Base-by-base conservation (phyloP, 2,797 vertebrate species). In the Falco berigora region DNA sequence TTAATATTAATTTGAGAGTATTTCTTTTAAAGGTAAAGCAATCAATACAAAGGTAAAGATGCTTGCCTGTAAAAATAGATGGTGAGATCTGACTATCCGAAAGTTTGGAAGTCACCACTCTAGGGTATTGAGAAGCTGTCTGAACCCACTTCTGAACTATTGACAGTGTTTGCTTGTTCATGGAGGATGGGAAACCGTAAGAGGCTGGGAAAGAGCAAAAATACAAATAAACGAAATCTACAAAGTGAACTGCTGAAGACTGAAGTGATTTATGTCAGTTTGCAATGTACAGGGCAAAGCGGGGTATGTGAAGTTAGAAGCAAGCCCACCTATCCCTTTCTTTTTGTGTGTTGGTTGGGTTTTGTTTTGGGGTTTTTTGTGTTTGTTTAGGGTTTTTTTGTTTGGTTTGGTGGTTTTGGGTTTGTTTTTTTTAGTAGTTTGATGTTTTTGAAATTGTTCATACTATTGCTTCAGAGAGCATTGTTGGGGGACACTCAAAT, bases 281-380 rank as follows among this genome's bases (percentile, higher is more conserved):
- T 63, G 34, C 4, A 14, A n/a, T 9, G 12, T 3, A 16, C 0
- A 2, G 14, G 25, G 14, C 22, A 34, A 61, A 66, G n/a, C 11
- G 28, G 6, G 3, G 1, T 32, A 19, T 16, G 15, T 55, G 14
- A 63, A n/a, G 12, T 61, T 56, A 76, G 59, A 81, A 73, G 17
- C 5, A 38, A 49, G 5, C 2, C 11, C 11, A 18, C 19, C 6
- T 3, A 9, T 59, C 30, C 15, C 30, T 47, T 81, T 53, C 23
- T 5, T 49, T 83, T 34, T 38, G 9, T 68, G 20, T 11, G 3
- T 10, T 64, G 14, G 16, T 71, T 50, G 9, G 38, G 38, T 38
- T 38, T 38, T 38, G 36, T 36, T 36, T 36, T 5, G 36, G 5
- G 2, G 3, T 62, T 14, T 19, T 8, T 64, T 55, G 10, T 79